These are phyloP conservation scores for Bombus impatiens DNA, from an alignment of 1,140 invertebrate species.

Conservation along the genomic window DNA sequence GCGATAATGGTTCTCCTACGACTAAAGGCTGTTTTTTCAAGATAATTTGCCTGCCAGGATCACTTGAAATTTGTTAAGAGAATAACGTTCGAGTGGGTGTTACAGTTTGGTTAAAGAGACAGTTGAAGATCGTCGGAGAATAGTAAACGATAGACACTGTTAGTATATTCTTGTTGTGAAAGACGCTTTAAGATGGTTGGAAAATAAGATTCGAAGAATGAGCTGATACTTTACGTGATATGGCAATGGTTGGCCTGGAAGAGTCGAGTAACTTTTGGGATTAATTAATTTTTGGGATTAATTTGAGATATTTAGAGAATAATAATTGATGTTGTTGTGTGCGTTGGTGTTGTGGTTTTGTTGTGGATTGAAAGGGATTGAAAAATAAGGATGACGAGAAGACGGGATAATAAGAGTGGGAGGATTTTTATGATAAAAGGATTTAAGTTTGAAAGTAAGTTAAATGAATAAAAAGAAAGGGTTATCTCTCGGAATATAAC, in stretches of 20 bases:
- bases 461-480: too few species aligned
- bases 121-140: too few species aligned
- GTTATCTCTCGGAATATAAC: neutral
- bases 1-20: neutral
- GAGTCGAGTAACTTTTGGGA: too few species aligned
- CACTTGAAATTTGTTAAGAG: neutral
- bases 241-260: neutral
- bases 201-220: neutral
- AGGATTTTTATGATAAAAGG: neutral
- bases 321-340: neutral
- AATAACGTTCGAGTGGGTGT: too few species aligned
- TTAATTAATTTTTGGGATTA: too few species aligned
- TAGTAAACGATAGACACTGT: too few species aligned
- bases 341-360: neutral
- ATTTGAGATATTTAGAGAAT: neutral
- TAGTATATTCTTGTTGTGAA: neutral
- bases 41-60: neutral
- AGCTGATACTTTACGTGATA: neutral
- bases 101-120: too few species aligned
- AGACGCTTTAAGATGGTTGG: neutral
- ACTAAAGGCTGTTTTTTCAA: neutral
- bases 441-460: neutral
- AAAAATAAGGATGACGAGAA: neutral
- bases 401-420: neutral
- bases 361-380: neutral